These are phyloP conservation scores for Mesocentrotus franciscanus DNA, from an alignment of 53 echinoderm and acorn worm species.

Conservation along the genomic window DNA sequence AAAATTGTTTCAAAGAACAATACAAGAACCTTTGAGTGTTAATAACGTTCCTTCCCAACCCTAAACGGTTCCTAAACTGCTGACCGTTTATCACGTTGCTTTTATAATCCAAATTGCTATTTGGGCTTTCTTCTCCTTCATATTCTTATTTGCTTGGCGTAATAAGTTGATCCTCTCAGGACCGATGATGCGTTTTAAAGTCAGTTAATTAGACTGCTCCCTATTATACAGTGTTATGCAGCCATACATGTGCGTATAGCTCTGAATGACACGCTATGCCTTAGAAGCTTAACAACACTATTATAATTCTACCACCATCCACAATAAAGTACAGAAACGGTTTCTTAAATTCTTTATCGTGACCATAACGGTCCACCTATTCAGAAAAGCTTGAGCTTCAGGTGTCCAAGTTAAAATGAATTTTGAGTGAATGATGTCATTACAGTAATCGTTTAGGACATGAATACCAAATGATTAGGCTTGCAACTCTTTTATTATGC, in stretches of 20 bases:
- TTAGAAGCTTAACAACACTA: neutral
- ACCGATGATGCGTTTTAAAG: neutral
- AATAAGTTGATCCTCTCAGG: constrained; percentile 12
- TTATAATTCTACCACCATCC: neutral
- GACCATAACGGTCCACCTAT: neutral
- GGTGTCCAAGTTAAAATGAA: neutral
- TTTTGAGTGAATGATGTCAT: neutral
- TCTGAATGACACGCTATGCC: neutral
- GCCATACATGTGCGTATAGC: neutral
- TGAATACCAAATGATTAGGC: no score
- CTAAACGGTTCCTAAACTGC: neutral
- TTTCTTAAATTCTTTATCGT: neutral
- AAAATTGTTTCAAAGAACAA: neutral
- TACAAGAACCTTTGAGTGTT: neutral
- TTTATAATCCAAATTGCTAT: neutral
- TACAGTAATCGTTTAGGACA: neutral
- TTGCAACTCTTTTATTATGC: neutral
- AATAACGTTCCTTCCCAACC: neutral
- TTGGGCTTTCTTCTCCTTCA: neutral
- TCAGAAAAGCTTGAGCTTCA: neutral
- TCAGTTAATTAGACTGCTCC: neutral
- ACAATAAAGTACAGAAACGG: neutral
- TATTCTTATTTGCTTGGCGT: neutral
- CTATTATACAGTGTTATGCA: neutral
- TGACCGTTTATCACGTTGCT: neutral